phyloP scores from a whole-genome alignment of 53 echinoderm and acorn worm genomes.

The Luidia sarsii region DNA sequence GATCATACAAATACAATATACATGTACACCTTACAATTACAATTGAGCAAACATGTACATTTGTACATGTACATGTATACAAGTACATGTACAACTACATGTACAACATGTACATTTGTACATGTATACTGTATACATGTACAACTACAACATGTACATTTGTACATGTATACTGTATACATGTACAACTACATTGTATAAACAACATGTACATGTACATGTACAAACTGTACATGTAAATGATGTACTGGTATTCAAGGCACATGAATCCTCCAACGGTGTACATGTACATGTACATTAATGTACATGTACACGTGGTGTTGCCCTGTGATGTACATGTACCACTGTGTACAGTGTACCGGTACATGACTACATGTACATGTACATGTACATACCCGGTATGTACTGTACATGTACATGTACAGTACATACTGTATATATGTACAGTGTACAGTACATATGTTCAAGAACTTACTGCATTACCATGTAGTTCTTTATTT shows the following conservation, averaged over 20 bases:
- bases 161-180: not conserved
- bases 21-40: slow-evolving; percentile 36
- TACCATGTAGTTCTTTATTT: too few relatives aligned
- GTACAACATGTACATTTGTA: slow-evolving; percentile 33
- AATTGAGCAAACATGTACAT: slow-evolving; percentile 10
- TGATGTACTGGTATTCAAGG: not conserved
- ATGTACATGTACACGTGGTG: not conserved
- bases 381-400: not conserved
- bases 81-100: slow-evolving; percentile 59
- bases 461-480: too few relatives aligned
- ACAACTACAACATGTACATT: too few relatives aligned
- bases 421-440: too few relatives aligned
- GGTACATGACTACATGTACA: not conserved
- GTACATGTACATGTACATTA: not conserved
- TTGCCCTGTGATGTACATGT: not conserved
- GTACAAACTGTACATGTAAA: not conserved
- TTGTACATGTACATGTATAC: not conserved
- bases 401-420: too few relatives aligned
- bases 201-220: not conserved
- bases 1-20: not conserved
- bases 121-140: too few relatives aligned
- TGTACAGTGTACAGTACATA: too few relatives aligned
- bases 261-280: not conserved
- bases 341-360: not conserved
- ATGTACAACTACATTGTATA: not conserved